Evolutionary conservation across 2,113 vertebrate species (phyloP).

Genomic region (Panthera leo): DNA sequence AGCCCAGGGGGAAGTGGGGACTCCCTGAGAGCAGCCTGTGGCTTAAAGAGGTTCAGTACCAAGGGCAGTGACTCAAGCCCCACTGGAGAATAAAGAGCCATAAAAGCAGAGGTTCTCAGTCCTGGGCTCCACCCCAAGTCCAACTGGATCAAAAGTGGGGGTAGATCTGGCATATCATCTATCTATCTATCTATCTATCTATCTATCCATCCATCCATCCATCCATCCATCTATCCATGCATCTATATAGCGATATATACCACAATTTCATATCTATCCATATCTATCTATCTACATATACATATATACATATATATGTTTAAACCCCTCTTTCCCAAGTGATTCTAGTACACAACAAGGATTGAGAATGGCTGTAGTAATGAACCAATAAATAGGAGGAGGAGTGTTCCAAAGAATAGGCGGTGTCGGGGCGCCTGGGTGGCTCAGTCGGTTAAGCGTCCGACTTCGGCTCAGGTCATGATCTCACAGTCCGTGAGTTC

Average conservation of each 20-base stretch:
- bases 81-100: accelerated
- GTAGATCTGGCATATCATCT: neutral
- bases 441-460: too few species aligned
- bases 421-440: too few species aligned
- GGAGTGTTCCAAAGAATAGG: neutral
- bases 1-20: neutral
- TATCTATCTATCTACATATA: too few species aligned
- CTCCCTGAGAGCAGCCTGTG: neutral
- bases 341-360: neutral
- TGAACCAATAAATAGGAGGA: neutral
- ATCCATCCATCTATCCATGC: too few species aligned
- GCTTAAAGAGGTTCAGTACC: slow-evolving; percentile 1
- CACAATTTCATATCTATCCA: too few species aligned
- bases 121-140: neutral
- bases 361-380: neutral
- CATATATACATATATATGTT: neutral
- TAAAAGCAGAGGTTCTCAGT: neutral
- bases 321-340: neutral
- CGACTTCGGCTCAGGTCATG: too few species aligned
- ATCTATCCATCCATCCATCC: too few species aligned
- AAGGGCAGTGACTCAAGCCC: neutral
- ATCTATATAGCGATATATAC: too few species aligned
- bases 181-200: too few species aligned
- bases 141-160: neutral
- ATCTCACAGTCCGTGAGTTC: too few species aligned